A percentile compares a stretch with the other conserved stretches of the same genome.
These are phyloP conservation scores for Tragulus kanchil DNA, from an alignment of 2,113 vertebrate species.

Conservation along the genomic window DNA sequence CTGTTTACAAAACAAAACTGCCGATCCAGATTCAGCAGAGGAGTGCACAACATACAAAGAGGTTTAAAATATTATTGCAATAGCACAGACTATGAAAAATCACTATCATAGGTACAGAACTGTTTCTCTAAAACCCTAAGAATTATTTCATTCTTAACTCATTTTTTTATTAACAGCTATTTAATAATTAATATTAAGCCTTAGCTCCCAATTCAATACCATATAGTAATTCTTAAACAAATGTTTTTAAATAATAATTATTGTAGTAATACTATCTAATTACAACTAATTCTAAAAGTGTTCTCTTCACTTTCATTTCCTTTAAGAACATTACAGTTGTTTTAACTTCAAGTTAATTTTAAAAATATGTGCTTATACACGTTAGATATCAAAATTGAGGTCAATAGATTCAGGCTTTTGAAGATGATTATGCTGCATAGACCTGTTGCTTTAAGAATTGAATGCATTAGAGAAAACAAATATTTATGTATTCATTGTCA, in stretches of 20 bases:
- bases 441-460: conserved; percentile 21
- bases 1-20: not conserved
- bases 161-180: not conserved
- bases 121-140: not conserved
- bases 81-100: not conserved
- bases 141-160: not conserved
- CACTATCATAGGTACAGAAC: not conserved
- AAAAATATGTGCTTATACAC: not conserved
- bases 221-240: not conserved
- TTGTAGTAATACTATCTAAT: not conserved
- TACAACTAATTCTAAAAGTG: not conserved
- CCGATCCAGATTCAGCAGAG: not conserved
- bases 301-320: not conserved
- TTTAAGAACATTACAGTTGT: not conserved
- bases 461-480: not conserved
- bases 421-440: not conserved
- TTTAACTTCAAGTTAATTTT: not conserved
- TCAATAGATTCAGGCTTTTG: not conserved
- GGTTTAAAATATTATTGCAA: not conserved
- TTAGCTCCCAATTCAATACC: not conserved
- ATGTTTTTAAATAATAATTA: conserved; percentile 8
- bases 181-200: not conserved
- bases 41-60: not conserved
- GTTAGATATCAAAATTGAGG: not conserved
- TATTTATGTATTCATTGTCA: conserved; percentile 11